Percentiles rank a stretch among this genome's conserved stretches.
phyloP scores from a whole-genome alignment of 2,888 invertebrate species.

The Octonoba sinensis region DNA sequence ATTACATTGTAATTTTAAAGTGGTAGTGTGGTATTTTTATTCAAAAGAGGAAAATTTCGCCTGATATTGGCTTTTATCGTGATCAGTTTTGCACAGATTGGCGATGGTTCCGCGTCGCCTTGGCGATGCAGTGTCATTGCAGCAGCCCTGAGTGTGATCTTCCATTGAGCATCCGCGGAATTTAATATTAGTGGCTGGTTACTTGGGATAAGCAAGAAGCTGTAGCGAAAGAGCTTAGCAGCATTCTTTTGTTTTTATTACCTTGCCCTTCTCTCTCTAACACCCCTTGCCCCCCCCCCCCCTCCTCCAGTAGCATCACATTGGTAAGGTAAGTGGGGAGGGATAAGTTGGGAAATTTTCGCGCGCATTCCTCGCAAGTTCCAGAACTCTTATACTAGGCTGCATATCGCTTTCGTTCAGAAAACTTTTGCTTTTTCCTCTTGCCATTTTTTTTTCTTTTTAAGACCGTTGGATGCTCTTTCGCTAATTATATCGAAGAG shows the following conservation, averaged over 20 bases:
- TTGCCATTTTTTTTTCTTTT: conserved; percentile 13
- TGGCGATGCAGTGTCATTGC: conserved; percentile 44
- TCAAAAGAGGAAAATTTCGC: too few relatives aligned
- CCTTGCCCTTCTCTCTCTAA: conserved; percentile 28
- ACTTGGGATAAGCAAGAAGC: conserved; percentile 59
- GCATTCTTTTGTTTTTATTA: conserved; percentile 65
- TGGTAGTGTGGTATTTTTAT: too few relatives aligned
- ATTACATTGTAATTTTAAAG: too few relatives aligned
- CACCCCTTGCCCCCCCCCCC: conserved; percentile 10
- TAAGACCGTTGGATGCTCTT: conserved; percentile 47
- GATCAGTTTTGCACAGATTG: conserved; percentile 4
- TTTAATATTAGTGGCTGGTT: conserved; percentile 65
- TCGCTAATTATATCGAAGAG: conserved; percentile 61
- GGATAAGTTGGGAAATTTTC: conserved; percentile 38
- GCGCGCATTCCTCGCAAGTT: conserved; percentile 57
- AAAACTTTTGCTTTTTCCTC: conserved; percentile 41
- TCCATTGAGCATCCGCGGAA: conserved; percentile 57
- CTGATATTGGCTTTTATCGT: too few relatives aligned
- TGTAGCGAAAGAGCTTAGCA: conserved; percentile 45
- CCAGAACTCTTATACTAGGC: conserved; percentile 22
- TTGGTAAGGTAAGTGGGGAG: not conserved
- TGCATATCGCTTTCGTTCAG: conserved; percentile 13
- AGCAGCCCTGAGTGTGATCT: conserved; percentile 51
- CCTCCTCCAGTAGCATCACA: conserved; percentile 14
- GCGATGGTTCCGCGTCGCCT: conserved; percentile 35